A percentile compares a stretch with the other conserved stretches of the same genome.
These are phyloP conservation scores for Meda fulgida DNA, from an alignment of 2,797 vertebrate genomes.

Conservation along the genomic window DNA sequence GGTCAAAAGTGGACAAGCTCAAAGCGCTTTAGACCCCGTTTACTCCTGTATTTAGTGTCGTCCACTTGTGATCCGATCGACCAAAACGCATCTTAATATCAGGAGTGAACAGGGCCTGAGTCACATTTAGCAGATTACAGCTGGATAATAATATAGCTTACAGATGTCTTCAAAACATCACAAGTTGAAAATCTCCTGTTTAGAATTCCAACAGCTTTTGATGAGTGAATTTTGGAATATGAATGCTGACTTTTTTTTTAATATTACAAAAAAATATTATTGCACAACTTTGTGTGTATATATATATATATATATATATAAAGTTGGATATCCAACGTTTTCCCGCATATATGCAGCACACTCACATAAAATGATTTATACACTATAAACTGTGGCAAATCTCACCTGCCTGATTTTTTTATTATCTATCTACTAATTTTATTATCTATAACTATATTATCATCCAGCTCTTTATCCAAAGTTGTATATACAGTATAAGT, in stretches of 20 bases:
- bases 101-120: too few species aligned
- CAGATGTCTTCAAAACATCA: neutral
- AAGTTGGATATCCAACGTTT: neutral
- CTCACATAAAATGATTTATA: neutral
- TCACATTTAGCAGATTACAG: neutral
- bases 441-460: too few species aligned
- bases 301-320: neutral
- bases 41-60: neutral
- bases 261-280: neutral
- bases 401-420: too few species aligned
- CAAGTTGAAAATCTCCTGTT: neutral
- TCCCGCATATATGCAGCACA: neutral
- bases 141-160: neutral
- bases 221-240: too few species aligned
- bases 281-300: neutral
- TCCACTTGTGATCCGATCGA: too few species aligned
- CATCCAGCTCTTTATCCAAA: neutral
- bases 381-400: neutral
- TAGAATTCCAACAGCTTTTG: too few species aligned
- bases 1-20: neutral
- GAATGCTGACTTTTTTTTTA: too few species aligned
- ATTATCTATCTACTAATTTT: too few species aligned
- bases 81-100: neutral
- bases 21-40: neutral
- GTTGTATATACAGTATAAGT: neutral